A percentile compares a stretch with the other conserved stretches of the same genome.
These are phyloP conservation scores for Achatina immaculata DNA, from an alignment of 1,140 invertebrate genomes.

Conservation along the genomic window DNA sequence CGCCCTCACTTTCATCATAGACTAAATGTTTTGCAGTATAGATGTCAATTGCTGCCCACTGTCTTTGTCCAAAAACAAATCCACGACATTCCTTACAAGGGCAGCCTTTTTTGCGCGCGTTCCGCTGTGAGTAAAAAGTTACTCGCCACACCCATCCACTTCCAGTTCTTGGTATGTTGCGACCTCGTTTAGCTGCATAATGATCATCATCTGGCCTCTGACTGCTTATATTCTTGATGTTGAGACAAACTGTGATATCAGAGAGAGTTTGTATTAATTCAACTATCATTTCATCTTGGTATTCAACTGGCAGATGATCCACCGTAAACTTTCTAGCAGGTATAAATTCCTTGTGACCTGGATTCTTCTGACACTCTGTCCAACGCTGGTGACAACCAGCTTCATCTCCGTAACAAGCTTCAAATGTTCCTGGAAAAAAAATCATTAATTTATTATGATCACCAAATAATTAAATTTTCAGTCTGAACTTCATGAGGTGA, in stretches of 20 bases:
- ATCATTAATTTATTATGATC: too few species aligned
- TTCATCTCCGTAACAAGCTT: background rate
- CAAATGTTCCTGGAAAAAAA: background rate
- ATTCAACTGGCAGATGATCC: background rate
- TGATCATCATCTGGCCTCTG: background rate
- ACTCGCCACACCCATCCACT: conserved; percentile 3
- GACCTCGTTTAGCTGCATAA: background rate
- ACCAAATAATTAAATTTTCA: too few species aligned
- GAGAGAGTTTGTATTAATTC: background rate
- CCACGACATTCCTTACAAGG: background rate
- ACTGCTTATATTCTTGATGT: background rate
- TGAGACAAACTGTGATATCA: background rate
- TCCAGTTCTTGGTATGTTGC: background rate
- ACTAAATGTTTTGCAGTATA: background rate
- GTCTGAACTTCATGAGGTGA: too few species aligned
- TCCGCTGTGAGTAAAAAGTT: background rate
- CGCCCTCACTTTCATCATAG: background rate
- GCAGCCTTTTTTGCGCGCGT: background rate
- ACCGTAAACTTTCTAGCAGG: background rate
- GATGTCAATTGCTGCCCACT: background rate
- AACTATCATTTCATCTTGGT: background rate
- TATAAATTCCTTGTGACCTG: background rate
- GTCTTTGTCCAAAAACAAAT: background rate
- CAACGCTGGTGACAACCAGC: background rate
- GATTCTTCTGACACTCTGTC: background rate